Percentiles rank a stretch among this genome's conserved stretches.
These are phyloP conservation scores for Pygmarrhopalites habei DNA, from an alignment of 1,140 invertebrate species.

Conservation along the genomic window DNA sequence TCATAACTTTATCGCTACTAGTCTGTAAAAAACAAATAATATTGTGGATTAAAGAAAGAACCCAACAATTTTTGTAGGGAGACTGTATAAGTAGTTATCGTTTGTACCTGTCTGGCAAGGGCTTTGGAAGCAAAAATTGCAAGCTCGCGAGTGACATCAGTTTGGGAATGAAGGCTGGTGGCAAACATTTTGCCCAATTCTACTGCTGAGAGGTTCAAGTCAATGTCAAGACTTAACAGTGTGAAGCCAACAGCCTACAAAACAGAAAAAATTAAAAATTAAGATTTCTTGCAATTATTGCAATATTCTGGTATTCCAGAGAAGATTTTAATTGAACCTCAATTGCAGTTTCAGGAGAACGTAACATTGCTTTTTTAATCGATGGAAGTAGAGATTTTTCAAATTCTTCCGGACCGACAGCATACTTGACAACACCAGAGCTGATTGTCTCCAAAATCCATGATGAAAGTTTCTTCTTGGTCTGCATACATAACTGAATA, in stretches of 20 bases:
- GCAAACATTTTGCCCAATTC: conserved; percentile 76
- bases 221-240: conserved; percentile 61
- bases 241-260: conserved; percentile 70
- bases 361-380: conserved; percentile 82
- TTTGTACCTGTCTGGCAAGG: no score
- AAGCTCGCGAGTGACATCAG: conserved; percentile 63
- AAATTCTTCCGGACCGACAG: conserved; percentile 63
- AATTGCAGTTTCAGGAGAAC: conserved; percentile 76
- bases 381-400: conserved; percentile 67
- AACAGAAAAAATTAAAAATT: conserved; percentile 45
- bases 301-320: no score
- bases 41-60: no score
- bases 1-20: neutral
- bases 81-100: no score
- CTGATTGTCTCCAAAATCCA: conserved; percentile 53
- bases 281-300: no score
- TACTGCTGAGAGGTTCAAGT: conserved; percentile 68
- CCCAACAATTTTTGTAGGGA: no score
- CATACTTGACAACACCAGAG: conserved; percentile 39
- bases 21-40: conserved; percentile 3
- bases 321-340: conserved; percentile 14
- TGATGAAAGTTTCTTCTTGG: conserved; percentile 64
- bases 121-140: conserved; percentile 61
- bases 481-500: conserved; percentile 70
- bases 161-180: conserved; percentile 72